phyloP scores from a whole-genome alignment of 30 jellyfish, hydroid and myxozoan genomes.

The Aurelia coerulea region DNA sequence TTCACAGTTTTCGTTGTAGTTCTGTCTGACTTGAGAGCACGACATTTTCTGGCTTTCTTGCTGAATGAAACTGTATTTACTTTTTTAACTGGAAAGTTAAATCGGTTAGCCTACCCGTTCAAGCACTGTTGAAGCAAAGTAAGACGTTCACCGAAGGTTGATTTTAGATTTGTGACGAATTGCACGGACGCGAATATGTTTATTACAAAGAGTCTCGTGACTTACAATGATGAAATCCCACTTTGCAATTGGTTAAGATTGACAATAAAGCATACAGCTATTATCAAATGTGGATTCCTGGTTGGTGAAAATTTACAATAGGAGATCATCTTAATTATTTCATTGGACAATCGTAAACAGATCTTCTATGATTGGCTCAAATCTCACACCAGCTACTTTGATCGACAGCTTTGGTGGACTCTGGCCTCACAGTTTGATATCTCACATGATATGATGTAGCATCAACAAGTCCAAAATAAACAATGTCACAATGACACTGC shows the following conservation, averaged over 20 bases:
- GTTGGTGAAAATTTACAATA: not conserved
- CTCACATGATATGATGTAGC: no score
- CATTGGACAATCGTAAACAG: not conserved
- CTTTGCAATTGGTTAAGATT: no score
- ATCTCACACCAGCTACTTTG: no score
- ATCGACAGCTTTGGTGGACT: no score
- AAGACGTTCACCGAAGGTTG: constrained; percentile 38
- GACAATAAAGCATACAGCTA: no score
- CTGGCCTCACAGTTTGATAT: no score
- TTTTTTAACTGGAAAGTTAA: not conserved
- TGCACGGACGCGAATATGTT: not conserved
- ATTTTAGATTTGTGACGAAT: not conserved
- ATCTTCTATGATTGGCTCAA: not conserved
- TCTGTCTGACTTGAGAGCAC: constrained; percentile 78
- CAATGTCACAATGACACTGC: no score
- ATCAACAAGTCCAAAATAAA: no score
- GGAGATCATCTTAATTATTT: not conserved
- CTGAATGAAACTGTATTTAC: not conserved
- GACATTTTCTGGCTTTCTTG: constrained; percentile 42
- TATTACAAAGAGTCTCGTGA: not conserved
- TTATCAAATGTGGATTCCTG: not conserved
- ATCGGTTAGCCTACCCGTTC: constrained; percentile 78
- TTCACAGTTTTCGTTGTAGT: constrained; percentile 92
- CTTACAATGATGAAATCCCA: not conserved
- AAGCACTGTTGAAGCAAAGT: constrained; percentile 93